Base-by-base conservation (phyloP, 2,113 vertebrate genomes). In the Podocnemis expansa region DNA sequence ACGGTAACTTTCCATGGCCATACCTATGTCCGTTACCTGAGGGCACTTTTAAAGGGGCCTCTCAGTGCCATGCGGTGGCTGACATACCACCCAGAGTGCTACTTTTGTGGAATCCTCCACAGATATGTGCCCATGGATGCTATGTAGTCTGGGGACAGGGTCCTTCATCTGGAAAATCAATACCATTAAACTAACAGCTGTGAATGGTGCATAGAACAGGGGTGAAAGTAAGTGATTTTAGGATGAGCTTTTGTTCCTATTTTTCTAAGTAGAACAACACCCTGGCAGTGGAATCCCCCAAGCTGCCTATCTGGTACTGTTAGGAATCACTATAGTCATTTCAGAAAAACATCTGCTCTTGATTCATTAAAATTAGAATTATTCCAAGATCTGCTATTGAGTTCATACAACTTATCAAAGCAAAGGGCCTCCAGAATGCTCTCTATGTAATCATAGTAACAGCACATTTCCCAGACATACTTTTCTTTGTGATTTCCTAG, bases 311-410 rank as follows among this genome's bases (percentile, higher is more conserved):
- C 87, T 93, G 58, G 85, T 90, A n/a, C 41, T 25, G 89, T 51
- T 60, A 22, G 11, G 82, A 29, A 60, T 54, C 41, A 14, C 52
- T 75, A 52, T 29, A 27, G 45, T 93, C 63, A 67, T 38, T 67
- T 67, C 19, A 67, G 34, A 67, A 38, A n/a, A 67, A 34, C 7
- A n/a, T 2, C 38, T 34, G 19, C 34, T n/a, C 17, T 19, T n/a
- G 63, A 21, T n/a, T 45, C n/a, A n/a, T n/a, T n/a, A n/a, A n/a
- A 91, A 90, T 87, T 91, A 82, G 84, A 94, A 86, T 55, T 56
- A 63, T 29, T 84, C 78, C 9, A 14, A 82, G 87, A 67, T 70
- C 45, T 82, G 75, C 82, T 87, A 95, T 38, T 10, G 25, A 16
- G 10, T 88, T 24, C 10, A 45, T 80, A 93, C 63, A 56, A 2